phyloP scores from a whole-genome alignment of 2,888 invertebrate genomes.

The Baronia brevicornis region DNA sequence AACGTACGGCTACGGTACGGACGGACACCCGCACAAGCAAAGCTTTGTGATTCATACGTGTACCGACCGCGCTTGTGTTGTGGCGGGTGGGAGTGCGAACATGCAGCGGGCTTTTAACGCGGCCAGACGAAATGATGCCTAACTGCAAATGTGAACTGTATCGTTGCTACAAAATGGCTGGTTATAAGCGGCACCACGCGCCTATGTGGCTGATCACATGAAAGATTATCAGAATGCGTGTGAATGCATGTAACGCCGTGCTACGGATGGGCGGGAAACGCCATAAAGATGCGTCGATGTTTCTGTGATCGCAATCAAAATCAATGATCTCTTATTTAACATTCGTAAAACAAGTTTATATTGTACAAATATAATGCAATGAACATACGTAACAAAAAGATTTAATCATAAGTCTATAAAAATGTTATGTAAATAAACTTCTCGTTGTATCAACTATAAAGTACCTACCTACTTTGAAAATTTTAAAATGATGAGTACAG shows the following conservation, averaged over 20 bases:
- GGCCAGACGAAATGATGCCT: conserved; percentile 71
- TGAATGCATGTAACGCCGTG: conserved; percentile 62
- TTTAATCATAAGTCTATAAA: too few species aligned
- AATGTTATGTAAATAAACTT: too few species aligned
- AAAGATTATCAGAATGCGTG: conserved; percentile 71
- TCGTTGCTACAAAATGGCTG: conserved; percentile 67
- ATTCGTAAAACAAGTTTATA: conserved; percentile 13
- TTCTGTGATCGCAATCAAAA: conserved; percentile 37
- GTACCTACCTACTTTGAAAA: too few species aligned
- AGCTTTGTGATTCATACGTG: conserved; percentile 60
- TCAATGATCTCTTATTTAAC: conserved; percentile 34
- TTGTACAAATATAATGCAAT: background rate
- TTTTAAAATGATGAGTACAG: too few species aligned
- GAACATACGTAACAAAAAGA: background rate
- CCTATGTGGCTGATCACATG: conserved; percentile 67
- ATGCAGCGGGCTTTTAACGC: conserved; percentile 71
- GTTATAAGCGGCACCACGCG: conserved; percentile 49
- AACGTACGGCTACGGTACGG: too few species aligned
- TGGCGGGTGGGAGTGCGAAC: conserved; percentile 73
- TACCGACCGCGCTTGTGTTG: conserved; percentile 55
- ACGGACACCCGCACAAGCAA: conserved; percentile 51
- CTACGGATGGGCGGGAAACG: conserved; percentile 64
- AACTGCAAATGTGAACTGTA: conserved; percentile 58
- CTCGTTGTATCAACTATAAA: too few species aligned
- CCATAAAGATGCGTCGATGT: conserved; percentile 41